Conservation (phyloP, 2,113 vertebrate genomes). For the Sylvia atricapilla region DNA sequence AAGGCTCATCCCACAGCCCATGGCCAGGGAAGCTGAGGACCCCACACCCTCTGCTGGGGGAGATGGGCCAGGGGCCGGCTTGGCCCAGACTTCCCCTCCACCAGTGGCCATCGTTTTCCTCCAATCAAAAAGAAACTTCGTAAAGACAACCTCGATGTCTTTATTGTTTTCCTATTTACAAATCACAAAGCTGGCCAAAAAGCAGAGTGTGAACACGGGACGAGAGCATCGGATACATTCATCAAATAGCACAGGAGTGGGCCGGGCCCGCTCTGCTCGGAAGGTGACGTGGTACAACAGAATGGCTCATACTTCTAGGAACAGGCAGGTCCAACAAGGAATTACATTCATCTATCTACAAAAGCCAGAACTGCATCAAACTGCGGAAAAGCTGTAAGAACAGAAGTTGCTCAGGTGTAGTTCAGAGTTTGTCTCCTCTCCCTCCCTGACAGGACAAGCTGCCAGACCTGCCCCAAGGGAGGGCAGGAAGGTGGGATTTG, state of each 20-base stretch:
- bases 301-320: not conserved
- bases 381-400: not conserved
- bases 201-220: slow-evolving; percentile 60
- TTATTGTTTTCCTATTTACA: slow-evolving; percentile 74
- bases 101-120: accelerated
- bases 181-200: slow-evolving; percentile 58
- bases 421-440: not conserved
- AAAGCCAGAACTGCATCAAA: slow-evolving; percentile 43
- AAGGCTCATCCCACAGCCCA: accelerated
- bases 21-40: no score
- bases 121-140: not conserved
- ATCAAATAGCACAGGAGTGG: not conserved
- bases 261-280: not conserved
- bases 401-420: not conserved
- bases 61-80: not conserved
- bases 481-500: not conserved
- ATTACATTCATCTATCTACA: slow-evolving; percentile 55
- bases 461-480: not conserved
- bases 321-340: slow-evolving; percentile 28
- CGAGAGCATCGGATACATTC: slow-evolving; percentile 60
- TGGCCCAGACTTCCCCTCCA: accelerated
- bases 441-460: not conserved
- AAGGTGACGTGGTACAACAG: slow-evolving; percentile 25
- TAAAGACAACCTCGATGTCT: slow-evolving; percentile 56
- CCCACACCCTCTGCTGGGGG: accelerated